These are phyloP conservation scores for Heliconius hewitsoni DNA, from an alignment of 1,140 invertebrate genomes.

Conservation along the genomic window DNA sequence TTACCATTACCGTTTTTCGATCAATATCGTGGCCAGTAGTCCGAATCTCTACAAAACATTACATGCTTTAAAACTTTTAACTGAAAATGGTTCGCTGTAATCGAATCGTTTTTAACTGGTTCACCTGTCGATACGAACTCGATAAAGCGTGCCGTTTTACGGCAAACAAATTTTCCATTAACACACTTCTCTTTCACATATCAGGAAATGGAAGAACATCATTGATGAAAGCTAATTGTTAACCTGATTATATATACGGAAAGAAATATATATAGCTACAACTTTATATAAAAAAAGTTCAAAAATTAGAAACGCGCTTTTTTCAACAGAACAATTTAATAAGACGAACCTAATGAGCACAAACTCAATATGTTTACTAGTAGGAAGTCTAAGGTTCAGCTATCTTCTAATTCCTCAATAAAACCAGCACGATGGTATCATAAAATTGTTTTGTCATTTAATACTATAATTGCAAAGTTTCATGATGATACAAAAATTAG, in stretches of 20 bases:
- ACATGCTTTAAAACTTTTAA: conserved; percentile 5
- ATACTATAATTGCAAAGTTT: no score
- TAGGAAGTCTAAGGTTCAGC: no score
- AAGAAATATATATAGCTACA: background rate
- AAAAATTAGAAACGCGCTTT: no score
- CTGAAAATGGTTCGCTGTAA: background rate
- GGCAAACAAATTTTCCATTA: background rate
- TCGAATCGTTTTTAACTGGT: background rate
- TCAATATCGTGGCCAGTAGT: background rate
- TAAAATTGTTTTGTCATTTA: no score
- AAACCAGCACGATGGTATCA: no score
- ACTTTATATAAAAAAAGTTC: background rate
- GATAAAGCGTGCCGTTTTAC: conserved; percentile 4
- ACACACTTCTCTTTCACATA: background rate
- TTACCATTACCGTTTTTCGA: no score
- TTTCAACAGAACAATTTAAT: no score
- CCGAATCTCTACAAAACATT: background rate
- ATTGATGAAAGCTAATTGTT: background rate
- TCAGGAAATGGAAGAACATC: background rate
- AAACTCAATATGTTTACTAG: no score
- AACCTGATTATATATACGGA: background rate
- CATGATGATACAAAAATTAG: no score
- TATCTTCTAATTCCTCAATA: no score
- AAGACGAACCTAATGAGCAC: no score
- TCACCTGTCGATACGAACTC: background rate